Evolutionary conservation across 2,113 vertebrate genomes (phyloP), one percentile per base, ranked within the genome.

Genomic region (Mastomys natalensis): DNA sequence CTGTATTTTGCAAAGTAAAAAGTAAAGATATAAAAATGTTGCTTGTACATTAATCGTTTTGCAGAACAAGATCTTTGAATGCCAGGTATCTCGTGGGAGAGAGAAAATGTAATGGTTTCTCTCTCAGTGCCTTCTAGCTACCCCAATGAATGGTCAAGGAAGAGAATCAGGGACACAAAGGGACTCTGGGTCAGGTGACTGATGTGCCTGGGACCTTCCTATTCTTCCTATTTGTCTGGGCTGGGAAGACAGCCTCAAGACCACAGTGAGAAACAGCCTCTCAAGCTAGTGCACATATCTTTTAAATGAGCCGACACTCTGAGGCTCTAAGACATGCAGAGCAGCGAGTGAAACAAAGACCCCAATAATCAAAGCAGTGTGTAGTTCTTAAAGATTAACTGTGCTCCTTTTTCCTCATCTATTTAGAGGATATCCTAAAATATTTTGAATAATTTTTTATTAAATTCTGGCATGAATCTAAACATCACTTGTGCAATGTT

Each of bases 1-100:
- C 51, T 64, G 19, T 7, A 37, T 88, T 81, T 89, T 86, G 40
- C 51, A 91, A 95, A 95, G 7, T 43, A 88, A 85, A 95, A 95
- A 72, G 21, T 19, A 60, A 81, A 55, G 1, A 90, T 51, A 91
- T 17, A 76, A 19, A 80, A 72, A 60, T 80, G 21, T 37, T 58
- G 1, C 12, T 43, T 9, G 34, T 29, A n/a, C 26, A 40, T 43
- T 95, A 94, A 89, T 21, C 21, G 64, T 29, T 29, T 0, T 16
- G 5, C 76, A 58, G 34, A 94, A 58, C 62, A 68, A 91, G 72
- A 73, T 48, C 21, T 87, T 37, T 81, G 12, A 40, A 1, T 55
- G n/a, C 31, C 17, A 55, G 9, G 13, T 7, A 66, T 21, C 53
- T 76, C 12, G 34, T 37, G 24, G 17, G n/a, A 21, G 1, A 11